These are phyloP conservation scores for Apodemus agrarius DNA, from an alignment of 2,797 vertebrate genomes.

Conservation along the genomic window DNA sequence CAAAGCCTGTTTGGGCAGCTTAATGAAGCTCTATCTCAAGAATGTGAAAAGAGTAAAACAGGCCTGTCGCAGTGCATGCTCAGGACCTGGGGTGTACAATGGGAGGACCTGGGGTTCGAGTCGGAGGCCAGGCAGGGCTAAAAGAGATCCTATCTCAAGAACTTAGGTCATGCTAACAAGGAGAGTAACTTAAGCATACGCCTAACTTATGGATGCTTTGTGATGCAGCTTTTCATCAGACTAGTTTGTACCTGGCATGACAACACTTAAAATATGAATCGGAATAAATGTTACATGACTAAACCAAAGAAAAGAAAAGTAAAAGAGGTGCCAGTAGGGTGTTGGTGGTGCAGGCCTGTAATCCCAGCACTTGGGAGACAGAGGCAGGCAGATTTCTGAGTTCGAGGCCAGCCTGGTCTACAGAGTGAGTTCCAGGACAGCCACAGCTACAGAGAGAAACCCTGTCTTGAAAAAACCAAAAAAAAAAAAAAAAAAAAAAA, in stretches of 20 bases:
- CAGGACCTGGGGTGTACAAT: background rate
- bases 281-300: background rate
- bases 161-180: background rate
- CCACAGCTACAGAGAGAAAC: too few relatives aligned
- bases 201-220: background rate
- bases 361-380: too few relatives aligned
- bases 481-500: background rate
- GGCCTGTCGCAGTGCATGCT: background rate
- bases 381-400: too few relatives aligned
- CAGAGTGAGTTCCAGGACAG: too few relatives aligned
- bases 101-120: background rate
- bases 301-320: background rate
- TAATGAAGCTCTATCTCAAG: background rate
- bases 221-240: background rate
- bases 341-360: too few relatives aligned
- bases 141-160: background rate
- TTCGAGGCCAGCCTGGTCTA: too few relatives aligned
- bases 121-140: background rate
- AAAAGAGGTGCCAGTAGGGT: fast-evolving
- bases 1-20: background rate
- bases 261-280: background rate
- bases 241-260: background rate
- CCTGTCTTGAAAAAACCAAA: too few relatives aligned
- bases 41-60: background rate
- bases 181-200: background rate